Percentiles rank a stretch among this genome's conserved stretches.
phyloP scores from a whole-genome alignment of 2,113 vertebrate genomes.

The Aldabrachelys gigantea region DNA sequence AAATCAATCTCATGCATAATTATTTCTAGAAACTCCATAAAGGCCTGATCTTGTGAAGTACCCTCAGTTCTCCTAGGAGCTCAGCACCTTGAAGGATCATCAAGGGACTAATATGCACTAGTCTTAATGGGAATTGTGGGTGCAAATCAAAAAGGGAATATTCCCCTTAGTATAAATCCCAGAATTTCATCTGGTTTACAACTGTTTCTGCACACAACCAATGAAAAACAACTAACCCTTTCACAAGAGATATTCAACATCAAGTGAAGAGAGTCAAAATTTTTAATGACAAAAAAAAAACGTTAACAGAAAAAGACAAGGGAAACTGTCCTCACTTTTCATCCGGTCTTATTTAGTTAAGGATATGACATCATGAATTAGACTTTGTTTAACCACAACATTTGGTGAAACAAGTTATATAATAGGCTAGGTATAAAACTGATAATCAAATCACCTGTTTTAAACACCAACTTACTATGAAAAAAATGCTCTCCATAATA shows the following conservation, averaged over 20 bases:
- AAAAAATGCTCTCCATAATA: not conserved
- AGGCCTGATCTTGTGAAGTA: not conserved
- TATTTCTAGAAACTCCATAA: not conserved
- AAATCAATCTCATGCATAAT: not conserved
- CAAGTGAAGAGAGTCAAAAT: not conserved
- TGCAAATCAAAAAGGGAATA: not conserved
- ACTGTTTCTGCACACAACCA: not conserved
- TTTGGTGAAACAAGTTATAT: not conserved
- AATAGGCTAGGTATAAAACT: not conserved
- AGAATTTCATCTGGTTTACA: too few relatives aligned
- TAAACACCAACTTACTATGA: too few relatives aligned
- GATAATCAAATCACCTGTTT: not conserved
- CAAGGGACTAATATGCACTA: not conserved
- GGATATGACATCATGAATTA: not conserved
- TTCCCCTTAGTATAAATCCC: not conserved
- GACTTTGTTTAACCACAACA: not conserved
- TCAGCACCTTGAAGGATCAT: not conserved
- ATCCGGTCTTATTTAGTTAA: not conserved
- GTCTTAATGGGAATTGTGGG: not conserved
- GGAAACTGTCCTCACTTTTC: not conserved
- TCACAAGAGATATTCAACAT: not conserved
- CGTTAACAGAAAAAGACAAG: not conserved
- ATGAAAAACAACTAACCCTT: not conserved
- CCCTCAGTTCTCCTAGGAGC: not conserved
- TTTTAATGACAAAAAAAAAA: not conserved